Percentiles rank a stretch among this genome's conserved stretches.
Evolutionary conservation across 2,797 vertebrate genomes (phyloP).

Genomic region (Coregonus suidteri): DNA sequence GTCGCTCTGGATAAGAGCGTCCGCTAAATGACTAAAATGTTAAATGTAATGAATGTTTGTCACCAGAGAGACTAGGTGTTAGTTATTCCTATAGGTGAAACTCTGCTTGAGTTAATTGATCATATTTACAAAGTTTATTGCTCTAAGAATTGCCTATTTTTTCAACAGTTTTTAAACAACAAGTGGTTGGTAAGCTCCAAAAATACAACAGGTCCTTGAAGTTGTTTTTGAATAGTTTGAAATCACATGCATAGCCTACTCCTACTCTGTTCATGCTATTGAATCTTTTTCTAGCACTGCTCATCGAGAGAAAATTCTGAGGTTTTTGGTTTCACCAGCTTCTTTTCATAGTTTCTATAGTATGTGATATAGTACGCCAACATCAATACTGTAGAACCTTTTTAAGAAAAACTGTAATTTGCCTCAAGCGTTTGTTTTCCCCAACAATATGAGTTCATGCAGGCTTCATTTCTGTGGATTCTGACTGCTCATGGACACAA

Average conservation of each 20-base stretch:
- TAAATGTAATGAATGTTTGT: background rate
- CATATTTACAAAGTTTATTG: background rate
- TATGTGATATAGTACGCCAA: background rate
- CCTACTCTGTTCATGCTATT: background rate
- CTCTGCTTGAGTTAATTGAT: background rate
- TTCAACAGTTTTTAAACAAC: background rate
- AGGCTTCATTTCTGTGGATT: constrained; percentile 5
- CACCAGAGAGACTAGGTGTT: background rate
- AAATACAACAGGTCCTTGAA: background rate
- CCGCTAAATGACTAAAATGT: too few relatives aligned
- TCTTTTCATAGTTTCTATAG: background rate
- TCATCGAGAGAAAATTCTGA: background rate
- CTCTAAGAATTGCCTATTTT: background rate
- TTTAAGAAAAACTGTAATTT: background rate
- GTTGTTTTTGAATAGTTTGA: background rate
- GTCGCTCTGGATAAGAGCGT: too few relatives aligned
- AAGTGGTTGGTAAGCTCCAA: background rate
- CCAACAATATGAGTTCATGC: background rate
- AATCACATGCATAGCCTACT: background rate
- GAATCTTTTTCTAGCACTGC: background rate
- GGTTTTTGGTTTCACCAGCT: background rate
- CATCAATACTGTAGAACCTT: background rate
- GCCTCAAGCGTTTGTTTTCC: background rate
- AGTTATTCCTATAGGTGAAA: background rate
- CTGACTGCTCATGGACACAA: constrained; percentile 43